These are phyloP conservation scores for Chascanopsetta lugubris DNA, from an alignment of 2,113 vertebrate genomes.

Conservation along the genomic window DNA sequence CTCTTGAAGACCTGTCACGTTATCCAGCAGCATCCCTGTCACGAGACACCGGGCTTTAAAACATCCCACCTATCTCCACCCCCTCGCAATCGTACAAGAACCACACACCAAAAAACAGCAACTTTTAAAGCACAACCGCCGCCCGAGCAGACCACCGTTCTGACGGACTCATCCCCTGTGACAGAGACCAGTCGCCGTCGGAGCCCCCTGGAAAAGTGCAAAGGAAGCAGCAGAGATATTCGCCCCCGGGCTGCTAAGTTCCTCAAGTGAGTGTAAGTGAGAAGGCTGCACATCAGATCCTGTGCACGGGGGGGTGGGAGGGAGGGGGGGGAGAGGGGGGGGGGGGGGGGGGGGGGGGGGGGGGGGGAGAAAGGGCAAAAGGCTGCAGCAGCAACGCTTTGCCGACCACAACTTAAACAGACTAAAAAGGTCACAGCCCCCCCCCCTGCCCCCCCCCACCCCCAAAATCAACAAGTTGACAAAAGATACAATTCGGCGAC, in stretches of 20 bases:
- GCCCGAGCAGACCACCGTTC: not conserved
- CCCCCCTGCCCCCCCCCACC: no score
- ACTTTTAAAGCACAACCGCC: not conserved
- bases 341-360: no score
- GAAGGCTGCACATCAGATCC: slow-evolving; percentile 41
- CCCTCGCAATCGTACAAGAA: not conserved
- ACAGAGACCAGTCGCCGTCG: slow-evolving; percentile 7
- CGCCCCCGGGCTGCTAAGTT: slow-evolving; percentile 34
- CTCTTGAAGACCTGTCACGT: not conserved
- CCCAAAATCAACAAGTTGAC: slow-evolving; percentile 61
- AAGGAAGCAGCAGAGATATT: slow-evolving; percentile 42
- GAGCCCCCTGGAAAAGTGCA: slow-evolving; percentile 51
- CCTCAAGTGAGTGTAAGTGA: slow-evolving; percentile 49
- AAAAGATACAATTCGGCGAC: slow-evolving; percentile 18
- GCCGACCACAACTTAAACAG: slow-evolving; percentile 36
- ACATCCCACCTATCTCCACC: not conserved
- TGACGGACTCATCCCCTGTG: not conserved
- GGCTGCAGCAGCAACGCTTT: slow-evolving; percentile 48
- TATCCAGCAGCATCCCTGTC: slow-evolving; percentile 7
- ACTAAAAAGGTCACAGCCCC: slow-evolving; percentile 20
- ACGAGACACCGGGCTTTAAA: not conserved
- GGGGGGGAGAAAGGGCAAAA: slow-evolving; percentile 73
- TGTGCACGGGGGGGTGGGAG: slow-evolving; percentile 31
- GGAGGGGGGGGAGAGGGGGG: no score
- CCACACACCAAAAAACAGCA: slow-evolving; percentile 4